These are phyloP conservation scores for Lamprotornis superbus DNA, from an alignment of 2,113 vertebrate genomes.

Conservation along the genomic window DNA sequence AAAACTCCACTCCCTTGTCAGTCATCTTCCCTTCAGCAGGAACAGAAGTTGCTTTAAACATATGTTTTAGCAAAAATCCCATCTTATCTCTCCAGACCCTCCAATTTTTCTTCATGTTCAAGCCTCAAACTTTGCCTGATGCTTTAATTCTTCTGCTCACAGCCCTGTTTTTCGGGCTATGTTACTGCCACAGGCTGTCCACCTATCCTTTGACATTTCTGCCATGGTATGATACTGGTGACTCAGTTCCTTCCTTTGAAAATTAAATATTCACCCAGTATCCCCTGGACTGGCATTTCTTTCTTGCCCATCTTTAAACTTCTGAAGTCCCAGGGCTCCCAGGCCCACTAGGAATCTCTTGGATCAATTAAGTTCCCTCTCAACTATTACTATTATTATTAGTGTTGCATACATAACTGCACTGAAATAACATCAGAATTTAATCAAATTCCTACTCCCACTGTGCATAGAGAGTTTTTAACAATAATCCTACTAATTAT, in stretches of 20 bases:
- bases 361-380: background rate
- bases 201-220: background rate
- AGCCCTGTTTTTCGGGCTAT: background rate
- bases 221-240: background rate
- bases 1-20: background rate
- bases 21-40: background rate
- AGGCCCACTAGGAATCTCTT: background rate
- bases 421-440: background rate
- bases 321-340: background rate
- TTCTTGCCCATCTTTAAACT: background rate
- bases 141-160: background rate
- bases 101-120: background rate
- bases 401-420: background rate
- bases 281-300: background rate
- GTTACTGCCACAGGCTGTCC: background rate
- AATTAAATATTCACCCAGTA: background rate
- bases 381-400: background rate
- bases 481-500: background rate
- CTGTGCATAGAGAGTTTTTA: background rate
- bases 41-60: background rate
- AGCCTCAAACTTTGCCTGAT: background rate
- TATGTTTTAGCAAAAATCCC: background rate
- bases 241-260: background rate
- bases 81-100: background rate
- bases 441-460: background rate